These are phyloP conservation scores for Alentia gelatinosa DNA, from an alignment of 2,888 invertebrate genomes.

Conservation along the genomic window DNA sequence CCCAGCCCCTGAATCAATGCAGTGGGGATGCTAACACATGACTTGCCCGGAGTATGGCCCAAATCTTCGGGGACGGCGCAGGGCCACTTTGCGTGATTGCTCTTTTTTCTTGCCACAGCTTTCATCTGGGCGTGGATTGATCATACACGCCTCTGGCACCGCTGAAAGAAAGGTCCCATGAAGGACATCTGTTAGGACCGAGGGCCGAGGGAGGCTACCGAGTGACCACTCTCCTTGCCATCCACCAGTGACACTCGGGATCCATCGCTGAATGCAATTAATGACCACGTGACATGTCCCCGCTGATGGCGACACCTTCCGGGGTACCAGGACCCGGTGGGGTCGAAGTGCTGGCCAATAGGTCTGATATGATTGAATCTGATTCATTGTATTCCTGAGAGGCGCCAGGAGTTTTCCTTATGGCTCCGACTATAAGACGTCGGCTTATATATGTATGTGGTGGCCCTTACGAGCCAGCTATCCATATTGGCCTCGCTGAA, in stretches of 20 bases:
- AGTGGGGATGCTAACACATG: constrained; percentile 35
- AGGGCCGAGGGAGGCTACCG: not conserved
- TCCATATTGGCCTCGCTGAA: not conserved
- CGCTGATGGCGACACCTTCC: not conserved
- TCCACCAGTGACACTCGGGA: not conserved
- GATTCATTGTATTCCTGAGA: not conserved
- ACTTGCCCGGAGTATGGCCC: not conserved
- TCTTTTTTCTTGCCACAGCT: constrained; percentile 12
- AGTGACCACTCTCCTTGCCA: not conserved
- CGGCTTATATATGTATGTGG: not conserved
- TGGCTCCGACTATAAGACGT: not conserved
- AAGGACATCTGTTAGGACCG: not conserved
- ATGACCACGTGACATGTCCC: not conserved
- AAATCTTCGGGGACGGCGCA: not conserved
- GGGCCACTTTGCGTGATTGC: constrained; percentile 48
- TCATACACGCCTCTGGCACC: constrained; percentile 11
- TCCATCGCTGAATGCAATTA: not conserved
- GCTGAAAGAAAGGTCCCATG: constrained; percentile 29
- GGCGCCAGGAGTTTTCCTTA: not conserved
- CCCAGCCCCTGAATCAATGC: constrained; percentile 2
- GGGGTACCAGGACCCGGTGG: not conserved
- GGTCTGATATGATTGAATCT: constrained; percentile 19
- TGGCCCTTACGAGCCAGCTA: not conserved
- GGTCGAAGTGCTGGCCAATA: not conserved
- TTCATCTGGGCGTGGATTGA: constrained; percentile 30